Percentiles rank a stretch among this genome's conserved stretches.
Conservation (phyloP, 1,140 invertebrate genomes). For the Drosophila auraria region DNA sequence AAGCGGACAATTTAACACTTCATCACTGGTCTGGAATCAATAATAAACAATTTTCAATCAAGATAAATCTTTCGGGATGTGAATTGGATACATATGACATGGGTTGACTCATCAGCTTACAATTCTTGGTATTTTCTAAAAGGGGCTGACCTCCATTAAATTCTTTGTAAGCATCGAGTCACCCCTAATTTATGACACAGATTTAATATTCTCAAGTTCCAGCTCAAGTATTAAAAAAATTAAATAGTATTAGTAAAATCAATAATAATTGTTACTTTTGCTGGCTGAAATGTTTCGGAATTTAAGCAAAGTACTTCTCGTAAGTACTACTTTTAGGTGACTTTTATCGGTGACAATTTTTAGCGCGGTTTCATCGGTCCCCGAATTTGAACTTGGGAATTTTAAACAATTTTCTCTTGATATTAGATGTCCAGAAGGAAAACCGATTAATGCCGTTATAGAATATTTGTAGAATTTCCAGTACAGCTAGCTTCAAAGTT, state of each 20-base stretch:
- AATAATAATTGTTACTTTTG: no score
- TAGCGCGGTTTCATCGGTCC: background rate
- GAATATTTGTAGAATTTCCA: no score
- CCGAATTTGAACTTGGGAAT: background rate
- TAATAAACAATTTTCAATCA: slow-evolving; percentile 36
- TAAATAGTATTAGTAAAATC: background rate
- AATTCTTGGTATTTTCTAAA: slow-evolving; percentile 12
- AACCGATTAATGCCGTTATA: no score
- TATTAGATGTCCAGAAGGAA: background rate
- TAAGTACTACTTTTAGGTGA: background rate
- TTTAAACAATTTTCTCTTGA: background rate
- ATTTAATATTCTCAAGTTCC: background rate
- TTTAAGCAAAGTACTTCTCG: no score
- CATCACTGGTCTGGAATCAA: background rate
- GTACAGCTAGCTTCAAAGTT: no score
- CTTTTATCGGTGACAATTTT: background rate
- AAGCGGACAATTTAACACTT: slow-evolving; percentile 31
- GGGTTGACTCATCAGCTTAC: slow-evolving; percentile 21
- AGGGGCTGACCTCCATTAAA: background rate
- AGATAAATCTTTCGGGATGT: slow-evolving; percentile 8
- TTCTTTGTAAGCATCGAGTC: background rate
- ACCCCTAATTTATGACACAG: background rate
- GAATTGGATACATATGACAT: slow-evolving; percentile 3
- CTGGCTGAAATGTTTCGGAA: background rate
- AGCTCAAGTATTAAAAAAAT: background rate